Evolutionary conservation across 2,113 vertebrate genomes (phyloP).

Genomic region (human (Homo sapiens)): DNA sequence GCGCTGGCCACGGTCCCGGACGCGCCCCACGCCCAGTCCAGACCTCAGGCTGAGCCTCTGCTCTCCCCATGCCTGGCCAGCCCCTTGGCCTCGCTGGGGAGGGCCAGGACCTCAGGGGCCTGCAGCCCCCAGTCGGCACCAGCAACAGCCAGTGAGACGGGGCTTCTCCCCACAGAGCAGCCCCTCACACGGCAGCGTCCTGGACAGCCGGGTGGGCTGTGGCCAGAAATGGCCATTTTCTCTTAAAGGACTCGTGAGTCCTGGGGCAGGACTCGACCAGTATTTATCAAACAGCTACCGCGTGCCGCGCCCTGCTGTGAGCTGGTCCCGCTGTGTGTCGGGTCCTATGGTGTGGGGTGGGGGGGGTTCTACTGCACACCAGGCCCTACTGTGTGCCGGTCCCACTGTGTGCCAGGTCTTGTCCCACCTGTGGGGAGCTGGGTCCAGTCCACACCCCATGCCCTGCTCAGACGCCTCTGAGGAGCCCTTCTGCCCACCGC

Average conservation of each 20-base stretch:
- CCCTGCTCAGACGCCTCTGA: neutral
- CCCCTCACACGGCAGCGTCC: too few relatives aligned
- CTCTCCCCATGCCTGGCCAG: neutral
- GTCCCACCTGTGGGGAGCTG: fast-evolving
- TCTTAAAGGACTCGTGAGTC: too few relatives aligned
- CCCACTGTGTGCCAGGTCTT: neutral
- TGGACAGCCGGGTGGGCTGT: fast-evolving
- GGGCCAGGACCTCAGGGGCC: neutral
- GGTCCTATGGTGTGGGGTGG: neutral
- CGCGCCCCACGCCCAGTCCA: neutral
- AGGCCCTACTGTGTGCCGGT: fast-evolving
- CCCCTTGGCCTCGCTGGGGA: neutral
- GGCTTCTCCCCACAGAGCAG: neutral
- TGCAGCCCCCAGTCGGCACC: neutral
- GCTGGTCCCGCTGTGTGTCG: neutral
- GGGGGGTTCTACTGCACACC: too few relatives aligned
- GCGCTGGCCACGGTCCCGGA: neutral
- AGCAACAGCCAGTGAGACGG: neutral
- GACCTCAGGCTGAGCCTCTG: neutral
- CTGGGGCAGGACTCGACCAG: neutral
- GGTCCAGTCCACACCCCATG: fast-evolving
- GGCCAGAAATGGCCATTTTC: fast-evolving
- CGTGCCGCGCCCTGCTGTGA: neutral
- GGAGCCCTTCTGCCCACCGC: fast-evolving
- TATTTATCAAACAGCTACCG: neutral